These are phyloP conservation scores for Chiloscyllium punctatum DNA, from an alignment of 2,797 vertebrate genomes.

Conservation along the genomic window DNA sequence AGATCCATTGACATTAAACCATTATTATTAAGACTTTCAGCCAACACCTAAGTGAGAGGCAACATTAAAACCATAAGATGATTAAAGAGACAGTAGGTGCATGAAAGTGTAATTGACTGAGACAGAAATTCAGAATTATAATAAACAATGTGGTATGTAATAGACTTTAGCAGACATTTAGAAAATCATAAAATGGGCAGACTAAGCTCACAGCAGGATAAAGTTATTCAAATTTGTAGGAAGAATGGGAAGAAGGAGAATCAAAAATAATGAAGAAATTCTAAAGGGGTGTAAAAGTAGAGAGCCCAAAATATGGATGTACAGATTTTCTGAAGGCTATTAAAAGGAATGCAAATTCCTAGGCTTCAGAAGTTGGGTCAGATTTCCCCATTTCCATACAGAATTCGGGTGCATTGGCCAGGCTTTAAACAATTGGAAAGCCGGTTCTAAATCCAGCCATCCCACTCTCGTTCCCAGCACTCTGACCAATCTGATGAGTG, in stretches of 20 bases:
- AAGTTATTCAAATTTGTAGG: neutral
- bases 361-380: too few relatives aligned
- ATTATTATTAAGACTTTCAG: neutral
- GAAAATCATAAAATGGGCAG: neutral
- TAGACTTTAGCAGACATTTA: neutral
- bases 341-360: too few relatives aligned
- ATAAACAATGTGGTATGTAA: neutral
- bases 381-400: too few relatives aligned
- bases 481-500: too few relatives aligned
- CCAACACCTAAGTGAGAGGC: neutral
- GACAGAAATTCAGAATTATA: neutral
- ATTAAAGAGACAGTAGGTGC: too few relatives aligned
- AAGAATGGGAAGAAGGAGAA: neutral
- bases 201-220: neutral
- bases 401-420: too few relatives aligned
- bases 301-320: neutral
- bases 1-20: neutral
- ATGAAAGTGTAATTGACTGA: neutral
- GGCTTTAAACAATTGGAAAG: too few relatives aligned
- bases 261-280: neutral
- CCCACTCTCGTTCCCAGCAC: too few relatives aligned
- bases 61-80: neutral
- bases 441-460: too few relatives aligned
- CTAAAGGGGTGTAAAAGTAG: neutral
- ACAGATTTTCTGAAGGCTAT: neutral